Percentiles rank a stretch among this genome's conserved stretches.
These are phyloP conservation scores for Cryptus armator DNA, from an alignment of 2,888 invertebrate genomes.

Conservation along the genomic window DNA sequence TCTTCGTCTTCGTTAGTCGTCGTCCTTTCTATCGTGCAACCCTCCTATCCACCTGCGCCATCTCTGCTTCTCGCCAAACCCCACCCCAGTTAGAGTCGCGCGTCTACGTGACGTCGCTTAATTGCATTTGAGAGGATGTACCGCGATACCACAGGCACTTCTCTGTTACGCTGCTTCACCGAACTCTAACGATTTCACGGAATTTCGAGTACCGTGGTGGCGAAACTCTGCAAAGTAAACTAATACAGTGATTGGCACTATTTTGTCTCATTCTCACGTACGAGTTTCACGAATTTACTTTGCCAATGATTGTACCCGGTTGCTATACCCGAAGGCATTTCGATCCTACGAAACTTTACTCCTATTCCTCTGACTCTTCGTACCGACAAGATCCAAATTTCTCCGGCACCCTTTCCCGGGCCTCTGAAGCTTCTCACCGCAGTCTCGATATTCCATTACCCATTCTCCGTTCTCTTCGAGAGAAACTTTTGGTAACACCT, in stretches of 20 bases:
- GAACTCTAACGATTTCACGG: constrained; percentile 7
- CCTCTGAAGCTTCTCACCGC: constrained; percentile 1
- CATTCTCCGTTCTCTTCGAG: not conserved
- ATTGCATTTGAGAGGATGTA: constrained; percentile 77
- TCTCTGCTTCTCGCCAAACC: constrained; percentile 35
- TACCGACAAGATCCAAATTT: constrained; percentile 1
- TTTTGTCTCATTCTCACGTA: not conserved
- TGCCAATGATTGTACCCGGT: not conserved
- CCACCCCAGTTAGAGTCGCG: constrained; percentile 66
- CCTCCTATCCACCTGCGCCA: constrained; percentile 37
- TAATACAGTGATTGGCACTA: constrained; percentile 1
- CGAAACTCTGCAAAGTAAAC: not conserved
- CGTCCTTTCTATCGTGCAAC: constrained; percentile 15
- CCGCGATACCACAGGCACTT: constrained; percentile 24
- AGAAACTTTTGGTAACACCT: not conserved
- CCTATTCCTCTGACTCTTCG: constrained; percentile 10
- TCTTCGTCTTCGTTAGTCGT: not conserved
- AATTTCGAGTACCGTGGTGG: constrained; percentile 7
- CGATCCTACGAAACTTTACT: not conserved
- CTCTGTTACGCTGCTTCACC: constrained; percentile 37
- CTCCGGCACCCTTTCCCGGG: constrained; percentile 1
- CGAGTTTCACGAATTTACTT: not conserved
- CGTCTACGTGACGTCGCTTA: constrained; percentile 81
- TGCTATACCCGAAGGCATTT: not conserved
- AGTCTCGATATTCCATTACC: constrained; percentile 8